phyloP scores from a whole-genome alignment of 2,113 vertebrate genomes.

The Corythornis cristatus region DNA sequence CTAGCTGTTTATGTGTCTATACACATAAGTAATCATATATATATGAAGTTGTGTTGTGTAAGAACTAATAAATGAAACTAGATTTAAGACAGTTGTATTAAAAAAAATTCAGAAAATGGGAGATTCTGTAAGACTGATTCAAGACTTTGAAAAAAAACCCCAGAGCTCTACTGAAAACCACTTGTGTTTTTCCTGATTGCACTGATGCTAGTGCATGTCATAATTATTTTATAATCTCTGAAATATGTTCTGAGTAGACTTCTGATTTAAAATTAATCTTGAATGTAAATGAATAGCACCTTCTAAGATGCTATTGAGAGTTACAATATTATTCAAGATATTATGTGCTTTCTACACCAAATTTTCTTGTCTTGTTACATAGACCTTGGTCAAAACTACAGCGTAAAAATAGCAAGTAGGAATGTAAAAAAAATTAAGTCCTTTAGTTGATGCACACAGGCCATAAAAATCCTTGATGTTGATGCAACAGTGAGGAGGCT shows the following conservation, averaged over 20 bases:
- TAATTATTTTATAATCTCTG: neutral
- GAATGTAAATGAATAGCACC: neutral
- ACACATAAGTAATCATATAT: too few relatives aligned
- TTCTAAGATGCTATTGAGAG: neutral
- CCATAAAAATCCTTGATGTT: neutral
- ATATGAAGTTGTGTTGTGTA: neutral
- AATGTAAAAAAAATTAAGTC: neutral
- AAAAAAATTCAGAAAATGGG: neutral
- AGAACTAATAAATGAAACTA: neutral
- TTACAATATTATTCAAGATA: neutral
- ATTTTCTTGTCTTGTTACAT: neutral
- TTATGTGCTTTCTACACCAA: neutral
- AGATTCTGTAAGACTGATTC: neutral
- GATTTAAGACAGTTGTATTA: neutral
- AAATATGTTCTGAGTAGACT: neutral
- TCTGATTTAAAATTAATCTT: neutral
- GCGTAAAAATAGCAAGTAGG: neutral
- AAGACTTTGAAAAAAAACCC: neutral
- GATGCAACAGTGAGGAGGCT: neutral
- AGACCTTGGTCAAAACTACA: neutral
- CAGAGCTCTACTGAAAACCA: neutral
- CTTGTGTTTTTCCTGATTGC: neutral
- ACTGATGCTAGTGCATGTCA: neutral
- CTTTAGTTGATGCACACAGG: neutral
- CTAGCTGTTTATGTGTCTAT: fast-evolving